A percentile compares a stretch with the other conserved stretches of the same genome.
These are phyloP conservation scores for Sandelia bainsii DNA, from an alignment of 2,797 vertebrate species.

Conservation along the genomic window DNA sequence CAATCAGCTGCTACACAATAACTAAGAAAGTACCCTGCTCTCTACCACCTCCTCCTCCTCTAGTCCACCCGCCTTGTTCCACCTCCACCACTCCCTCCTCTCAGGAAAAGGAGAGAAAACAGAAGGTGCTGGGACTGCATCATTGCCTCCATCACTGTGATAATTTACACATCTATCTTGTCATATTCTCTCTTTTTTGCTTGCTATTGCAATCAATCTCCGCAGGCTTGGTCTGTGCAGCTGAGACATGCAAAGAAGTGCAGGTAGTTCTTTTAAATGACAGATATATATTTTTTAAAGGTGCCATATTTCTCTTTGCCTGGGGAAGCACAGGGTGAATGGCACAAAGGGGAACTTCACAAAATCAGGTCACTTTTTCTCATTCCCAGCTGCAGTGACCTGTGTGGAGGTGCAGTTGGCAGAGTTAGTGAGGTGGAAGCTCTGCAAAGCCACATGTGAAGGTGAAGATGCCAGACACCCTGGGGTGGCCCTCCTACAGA, in stretches of 20 bases:
- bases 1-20: constrained; percentile 89
- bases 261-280: constrained; percentile 76
- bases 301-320: constrained; percentile 47
- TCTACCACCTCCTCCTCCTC: constrained; percentile 41
- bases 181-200: constrained; percentile 94
- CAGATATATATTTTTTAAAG: constrained; percentile 34
- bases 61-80: constrained; percentile 57
- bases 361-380: constrained; percentile 61
- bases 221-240: constrained; percentile 88
- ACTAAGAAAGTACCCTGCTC: constrained; percentile 87
- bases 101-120: constrained; percentile 87
- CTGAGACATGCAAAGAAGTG: constrained; percentile 80
- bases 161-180: constrained; percentile 99
- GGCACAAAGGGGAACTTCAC: constrained; percentile 32
- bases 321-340: constrained; percentile 28
- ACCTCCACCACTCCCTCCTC: constrained; percentile 77
- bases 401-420: constrained; percentile 16
- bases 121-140: constrained; percentile 99
- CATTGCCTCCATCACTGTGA: constrained; percentile 99
- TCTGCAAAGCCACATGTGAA: constrained; percentile 33
- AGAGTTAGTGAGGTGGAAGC: constrained; percentile 15
- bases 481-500: constrained; percentile 30
- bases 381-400: constrained; percentile 33
- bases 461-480: constrained; percentile 23
- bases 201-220: constrained; percentile 98